Conservation (phyloP, 2,797 vertebrate genomes). For the Mormyrus hasselquistii region DNA sequence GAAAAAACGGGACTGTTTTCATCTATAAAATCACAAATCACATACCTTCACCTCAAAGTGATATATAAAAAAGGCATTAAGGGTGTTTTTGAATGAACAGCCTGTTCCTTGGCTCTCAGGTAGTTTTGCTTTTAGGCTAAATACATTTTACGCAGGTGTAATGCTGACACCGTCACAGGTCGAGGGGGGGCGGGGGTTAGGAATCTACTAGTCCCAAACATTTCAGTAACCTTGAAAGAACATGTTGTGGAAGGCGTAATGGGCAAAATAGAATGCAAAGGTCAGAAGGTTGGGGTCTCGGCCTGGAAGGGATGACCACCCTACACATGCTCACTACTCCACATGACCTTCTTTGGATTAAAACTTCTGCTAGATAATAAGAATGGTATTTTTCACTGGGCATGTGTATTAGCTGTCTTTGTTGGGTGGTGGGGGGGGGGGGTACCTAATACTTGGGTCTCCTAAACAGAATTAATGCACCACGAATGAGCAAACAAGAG, state of each 20-base stretch:
- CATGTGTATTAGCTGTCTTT: not conserved
- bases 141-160: not conserved
- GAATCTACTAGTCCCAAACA: not conserved
- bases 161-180: not conserved
- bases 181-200: not conserved
- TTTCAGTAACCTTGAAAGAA: not conserved
- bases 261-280: not conserved
- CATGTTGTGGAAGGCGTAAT: not conserved
- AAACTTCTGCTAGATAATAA: not conserved
- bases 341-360: not conserved
- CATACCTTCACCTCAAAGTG: not conserved
- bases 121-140: not conserved
- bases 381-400: not conserved
- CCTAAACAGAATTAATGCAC: not conserved
- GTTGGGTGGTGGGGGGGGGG: not conserved
- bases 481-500: not conserved
- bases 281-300: not conserved
- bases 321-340: not conserved
- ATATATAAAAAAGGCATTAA: not conserved
- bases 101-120: not conserved
- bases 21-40: not conserved
- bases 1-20: conserved; percentile 7
- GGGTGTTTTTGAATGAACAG: conserved; percentile 3
- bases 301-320: not conserved
- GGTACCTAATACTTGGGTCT: not conserved